Conservation (phyloP, 2,797 vertebrate genomes). For the Galaxias olidus region DNA sequence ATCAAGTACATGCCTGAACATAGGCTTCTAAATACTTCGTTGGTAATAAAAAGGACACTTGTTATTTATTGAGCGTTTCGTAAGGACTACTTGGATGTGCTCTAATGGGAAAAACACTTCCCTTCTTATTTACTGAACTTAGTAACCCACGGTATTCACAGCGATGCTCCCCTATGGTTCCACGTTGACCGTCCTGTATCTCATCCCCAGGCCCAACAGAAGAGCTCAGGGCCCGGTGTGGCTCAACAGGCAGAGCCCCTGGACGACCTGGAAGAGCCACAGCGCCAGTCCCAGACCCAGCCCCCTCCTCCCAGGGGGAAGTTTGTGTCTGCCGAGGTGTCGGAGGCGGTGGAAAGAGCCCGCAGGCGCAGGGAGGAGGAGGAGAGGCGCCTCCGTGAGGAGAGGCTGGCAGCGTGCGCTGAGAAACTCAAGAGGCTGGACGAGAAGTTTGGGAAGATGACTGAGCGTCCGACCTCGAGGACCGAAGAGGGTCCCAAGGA, state of each 20-base stretch:
- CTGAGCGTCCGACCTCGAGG: slow-evolving; percentile 80
- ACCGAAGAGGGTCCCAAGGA: slow-evolving; percentile 76
- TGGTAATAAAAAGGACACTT: too few species aligned
- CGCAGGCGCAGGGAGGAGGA: slow-evolving; percentile 91
- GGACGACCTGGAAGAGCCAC: slow-evolving; percentile 85
- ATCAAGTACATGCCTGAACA: too few species aligned
- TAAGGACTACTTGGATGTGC: too few species aligned
- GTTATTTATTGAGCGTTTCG: too few species aligned
- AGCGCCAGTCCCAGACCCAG: slow-evolving; percentile 65
- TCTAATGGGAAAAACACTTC: too few species aligned
- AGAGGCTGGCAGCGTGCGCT: slow-evolving; percentile 92
- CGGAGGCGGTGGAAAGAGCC: slow-evolving; percentile 93
- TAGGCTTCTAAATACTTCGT: too few species aligned
- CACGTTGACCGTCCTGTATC: not conserved
- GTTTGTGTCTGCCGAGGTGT: slow-evolving; percentile 88
- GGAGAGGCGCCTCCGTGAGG: slow-evolving; percentile 89
- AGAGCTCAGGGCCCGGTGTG: slow-evolving; percentile 49
- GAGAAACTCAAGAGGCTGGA: slow-evolving; percentile 97
- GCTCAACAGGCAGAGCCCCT: slow-evolving; percentile 76
- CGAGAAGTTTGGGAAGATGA: slow-evolving; percentile 85
- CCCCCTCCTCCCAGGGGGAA: slow-evolving; percentile 83
- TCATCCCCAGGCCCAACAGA: slow-evolving; percentile 67
- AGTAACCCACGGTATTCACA: not conserved
- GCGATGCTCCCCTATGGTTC: not conserved
- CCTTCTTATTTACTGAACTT: not conserved